A percentile compares a stretch with the other conserved stretches of the same genome.
phyloP scores from a whole-genome alignment of 2,888 invertebrate genomes.

The Athrips mouffetella region DNA sequence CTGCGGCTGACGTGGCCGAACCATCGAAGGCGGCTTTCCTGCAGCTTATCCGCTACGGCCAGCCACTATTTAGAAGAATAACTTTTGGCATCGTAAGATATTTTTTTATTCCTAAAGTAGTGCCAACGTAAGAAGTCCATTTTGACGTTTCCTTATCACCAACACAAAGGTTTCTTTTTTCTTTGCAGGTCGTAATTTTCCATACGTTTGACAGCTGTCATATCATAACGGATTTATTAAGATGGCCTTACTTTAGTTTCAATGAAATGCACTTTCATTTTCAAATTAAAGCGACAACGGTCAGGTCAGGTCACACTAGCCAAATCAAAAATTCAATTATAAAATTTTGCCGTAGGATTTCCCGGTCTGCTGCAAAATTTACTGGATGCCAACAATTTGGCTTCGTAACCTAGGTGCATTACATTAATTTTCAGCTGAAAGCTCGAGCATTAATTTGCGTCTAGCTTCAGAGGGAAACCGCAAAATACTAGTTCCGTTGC shows the following conservation, averaged over 20 bases:
- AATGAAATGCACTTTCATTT: neutral
- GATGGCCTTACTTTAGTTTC: neutral
- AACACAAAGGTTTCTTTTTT: too few species aligned
- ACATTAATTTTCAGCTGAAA: constrained; percentile 76
- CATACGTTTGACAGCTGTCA: too few species aligned
- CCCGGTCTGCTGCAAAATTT: constrained; percentile 50
- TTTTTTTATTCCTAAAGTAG: too few species aligned
- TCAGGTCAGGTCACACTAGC: constrained; percentile 23
- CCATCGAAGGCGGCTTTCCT: too few species aligned
- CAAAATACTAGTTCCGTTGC: constrained; percentile 76
- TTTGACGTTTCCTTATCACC: too few species aligned
- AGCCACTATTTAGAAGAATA: too few species aligned
- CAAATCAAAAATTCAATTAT: constrained; percentile 65
- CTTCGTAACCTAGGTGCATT: constrained; percentile 72
- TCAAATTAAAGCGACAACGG: neutral
- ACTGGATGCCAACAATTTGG: constrained; percentile 69
- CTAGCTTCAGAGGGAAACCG: constrained; percentile 68
- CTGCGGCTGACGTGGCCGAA: too few species aligned
- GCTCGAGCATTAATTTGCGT: constrained; percentile 74
- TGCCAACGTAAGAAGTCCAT: too few species aligned
- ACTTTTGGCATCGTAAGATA: too few species aligned
- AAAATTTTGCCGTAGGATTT: constrained; percentile 41
- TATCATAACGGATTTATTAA: too few species aligned
- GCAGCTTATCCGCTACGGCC: too few species aligned
- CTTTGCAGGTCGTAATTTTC: too few species aligned